Evolutionary conservation across 1,140 invertebrate genomes (phyloP).

Genomic region (Cryptotermes secundus): DNA sequence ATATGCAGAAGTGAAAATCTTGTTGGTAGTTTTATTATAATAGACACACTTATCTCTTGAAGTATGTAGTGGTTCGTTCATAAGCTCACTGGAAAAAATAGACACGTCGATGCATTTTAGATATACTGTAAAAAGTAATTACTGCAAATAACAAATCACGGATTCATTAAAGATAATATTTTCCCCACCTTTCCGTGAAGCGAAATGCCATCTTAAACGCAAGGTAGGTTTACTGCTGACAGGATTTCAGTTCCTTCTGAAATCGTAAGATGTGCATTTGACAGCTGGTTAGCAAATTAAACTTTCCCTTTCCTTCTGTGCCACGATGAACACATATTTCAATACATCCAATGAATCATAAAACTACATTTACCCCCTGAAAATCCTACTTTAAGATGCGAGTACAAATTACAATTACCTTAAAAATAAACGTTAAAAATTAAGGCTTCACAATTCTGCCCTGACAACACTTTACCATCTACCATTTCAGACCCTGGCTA

Average conservation of each 20-base stretch:
- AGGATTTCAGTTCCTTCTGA: not conserved
- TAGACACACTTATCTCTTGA: conserved; percentile 30
- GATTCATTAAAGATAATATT: not conserved
- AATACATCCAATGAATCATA: no score
- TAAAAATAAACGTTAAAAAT: no score
- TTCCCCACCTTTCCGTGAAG: not conserved
- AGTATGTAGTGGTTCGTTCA: not conserved
- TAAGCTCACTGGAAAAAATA: not conserved
- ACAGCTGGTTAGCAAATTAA: not conserved
- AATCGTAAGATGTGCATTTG: not conserved
- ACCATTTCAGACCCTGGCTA: no score
- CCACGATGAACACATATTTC: not conserved
- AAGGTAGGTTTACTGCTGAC: not conserved
- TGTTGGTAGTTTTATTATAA: conserved; percentile 42
- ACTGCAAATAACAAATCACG: not conserved
- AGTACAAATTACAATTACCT: no score
- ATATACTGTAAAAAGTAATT: not conserved
- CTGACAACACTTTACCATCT: no score
- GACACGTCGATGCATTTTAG: not conserved
- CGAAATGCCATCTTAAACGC: not conserved
- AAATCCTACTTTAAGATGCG: no score
- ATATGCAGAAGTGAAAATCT: conserved; percentile 69
- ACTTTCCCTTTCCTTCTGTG: not conserved
- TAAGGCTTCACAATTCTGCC: no score
- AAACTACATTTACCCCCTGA: no score